Conservation (phyloP, 1,140 invertebrate species). For the Portunus trituberculatus region DNA sequence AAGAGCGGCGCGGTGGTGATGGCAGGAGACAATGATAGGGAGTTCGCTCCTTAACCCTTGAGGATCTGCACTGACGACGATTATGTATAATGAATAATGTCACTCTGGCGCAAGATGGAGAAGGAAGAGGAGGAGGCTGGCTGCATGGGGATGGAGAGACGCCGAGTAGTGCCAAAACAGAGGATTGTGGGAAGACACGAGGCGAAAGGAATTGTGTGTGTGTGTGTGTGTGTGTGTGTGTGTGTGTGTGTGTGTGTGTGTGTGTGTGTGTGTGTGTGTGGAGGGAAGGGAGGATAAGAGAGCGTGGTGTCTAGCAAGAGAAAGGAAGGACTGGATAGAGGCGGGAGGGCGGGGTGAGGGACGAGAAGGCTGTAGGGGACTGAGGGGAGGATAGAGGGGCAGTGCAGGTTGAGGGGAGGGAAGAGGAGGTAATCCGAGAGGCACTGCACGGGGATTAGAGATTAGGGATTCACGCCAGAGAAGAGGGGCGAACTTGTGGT, state of each 20-base stretch:
- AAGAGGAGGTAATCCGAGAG: background rate
- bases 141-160: background rate
- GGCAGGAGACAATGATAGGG: background rate
- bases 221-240: no score
- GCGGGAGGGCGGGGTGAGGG: background rate
- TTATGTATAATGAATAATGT: slow-evolving; percentile 4
- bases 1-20: background rate
- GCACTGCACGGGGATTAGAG: background rate
- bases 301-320: background rate
- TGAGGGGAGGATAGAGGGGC: background rate
- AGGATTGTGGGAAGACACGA: background rate
- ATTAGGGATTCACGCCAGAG: background rate
- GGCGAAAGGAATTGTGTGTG: background rate
- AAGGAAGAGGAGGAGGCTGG: background rate
- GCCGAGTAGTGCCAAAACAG: background rate
- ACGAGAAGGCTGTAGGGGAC: background rate
- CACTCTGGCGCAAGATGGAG: background rate
- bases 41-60: background rate
- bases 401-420: background rate
- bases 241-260: no score
- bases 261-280: background rate
- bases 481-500: background rate
- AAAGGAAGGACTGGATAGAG: background rate
- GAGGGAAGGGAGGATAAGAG: background rate
- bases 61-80: background rate